phyloP scores from a whole-genome alignment of 1,140 invertebrate species.

The Reticulitermes speratus region DNA sequence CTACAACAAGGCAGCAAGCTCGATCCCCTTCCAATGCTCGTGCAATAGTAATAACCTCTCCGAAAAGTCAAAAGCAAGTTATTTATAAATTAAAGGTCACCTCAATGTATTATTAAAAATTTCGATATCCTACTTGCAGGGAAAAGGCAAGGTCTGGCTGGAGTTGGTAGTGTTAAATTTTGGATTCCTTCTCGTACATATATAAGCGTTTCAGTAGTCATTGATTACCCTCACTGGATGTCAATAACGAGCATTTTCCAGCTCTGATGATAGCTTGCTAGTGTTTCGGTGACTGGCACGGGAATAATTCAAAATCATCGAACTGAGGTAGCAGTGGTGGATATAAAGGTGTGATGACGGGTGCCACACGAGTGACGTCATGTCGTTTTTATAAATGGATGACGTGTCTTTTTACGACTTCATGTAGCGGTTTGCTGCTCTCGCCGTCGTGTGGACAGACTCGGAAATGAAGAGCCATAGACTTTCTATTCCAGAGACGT shows the following conservation, averaged over 20 bases:
- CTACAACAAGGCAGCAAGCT: constrained; percentile 31
- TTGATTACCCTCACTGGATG: constrained; percentile 14
- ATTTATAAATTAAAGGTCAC: constrained; percentile 36
- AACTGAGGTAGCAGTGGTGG: constrained; percentile 11
- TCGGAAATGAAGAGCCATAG: neutral
- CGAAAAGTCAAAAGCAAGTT: constrained; percentile 35
- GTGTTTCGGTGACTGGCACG: constrained; percentile 1
- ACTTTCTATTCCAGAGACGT: neutral
- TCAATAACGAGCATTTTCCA: constrained; percentile 16
- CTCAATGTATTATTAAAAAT: constrained; percentile 32
- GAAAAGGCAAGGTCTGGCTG: constrained; percentile 13
- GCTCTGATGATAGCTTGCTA: constrained; percentile 14
- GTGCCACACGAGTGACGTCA: constrained; percentile 16
- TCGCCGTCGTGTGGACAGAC: constrained; percentile 11
- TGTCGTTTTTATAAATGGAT: constrained; percentile 19
- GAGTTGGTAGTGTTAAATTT: constrained; percentile 19
- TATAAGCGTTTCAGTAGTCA: constrained; percentile 14
- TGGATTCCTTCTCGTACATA: constrained; percentile 15
- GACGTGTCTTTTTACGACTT: constrained; percentile 15
- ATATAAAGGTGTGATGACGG: constrained; percentile 15
- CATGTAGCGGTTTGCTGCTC: constrained; percentile 9
- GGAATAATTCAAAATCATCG: constrained; percentile 19
- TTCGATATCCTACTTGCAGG: constrained; percentile 29
- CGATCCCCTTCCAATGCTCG: constrained; percentile 33
- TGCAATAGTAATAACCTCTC: constrained; percentile 34